These are phyloP conservation scores for Melipona bicolor DNA, from an alignment of 2,888 invertebrate genomes.

Conservation along the genomic window DNA sequence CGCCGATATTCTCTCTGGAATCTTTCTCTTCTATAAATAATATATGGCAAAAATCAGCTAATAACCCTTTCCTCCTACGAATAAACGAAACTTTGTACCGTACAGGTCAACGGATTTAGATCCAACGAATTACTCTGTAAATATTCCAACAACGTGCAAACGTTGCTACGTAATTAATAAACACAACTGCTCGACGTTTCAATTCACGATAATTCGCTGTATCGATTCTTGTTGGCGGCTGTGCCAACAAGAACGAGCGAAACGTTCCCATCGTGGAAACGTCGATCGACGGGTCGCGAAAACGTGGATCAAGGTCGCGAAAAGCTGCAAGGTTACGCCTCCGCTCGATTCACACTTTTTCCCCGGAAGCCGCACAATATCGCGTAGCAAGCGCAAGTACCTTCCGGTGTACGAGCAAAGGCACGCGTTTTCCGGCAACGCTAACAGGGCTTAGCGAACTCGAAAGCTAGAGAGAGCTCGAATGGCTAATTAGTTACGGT, in stretches of 20 bases:
- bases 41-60: too few species aligned
- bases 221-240: not conserved
- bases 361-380: not conserved
- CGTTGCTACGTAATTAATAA: not conserved
- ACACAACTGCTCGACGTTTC: not conserved
- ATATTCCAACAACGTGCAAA: not conserved
- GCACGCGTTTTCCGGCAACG: conserved; percentile 30
- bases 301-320: conserved; percentile 38
- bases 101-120: too few species aligned
- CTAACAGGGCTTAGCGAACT: conserved; percentile 64
- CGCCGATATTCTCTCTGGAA: too few species aligned
- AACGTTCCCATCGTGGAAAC: not conserved
- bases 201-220: not conserved
- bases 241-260: not conserved
- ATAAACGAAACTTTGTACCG: too few species aligned
- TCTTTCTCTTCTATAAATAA: too few species aligned
- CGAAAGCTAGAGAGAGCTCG: conserved; percentile 61
- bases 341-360: conserved; percentile 18
- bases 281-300: not conserved
- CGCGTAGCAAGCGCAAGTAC: not conserved
- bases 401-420: not conserved
- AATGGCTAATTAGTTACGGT: conserved; percentile 74
- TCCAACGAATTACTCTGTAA: too few species aligned
- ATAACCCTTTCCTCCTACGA: too few species aligned
- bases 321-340: conserved; percentile 33